A percentile compares a stretch with the other conserved stretches of the same genome.
Conservation (phyloP, 2,888 invertebrate genomes). For the Acanthopleura granulata region DNA sequence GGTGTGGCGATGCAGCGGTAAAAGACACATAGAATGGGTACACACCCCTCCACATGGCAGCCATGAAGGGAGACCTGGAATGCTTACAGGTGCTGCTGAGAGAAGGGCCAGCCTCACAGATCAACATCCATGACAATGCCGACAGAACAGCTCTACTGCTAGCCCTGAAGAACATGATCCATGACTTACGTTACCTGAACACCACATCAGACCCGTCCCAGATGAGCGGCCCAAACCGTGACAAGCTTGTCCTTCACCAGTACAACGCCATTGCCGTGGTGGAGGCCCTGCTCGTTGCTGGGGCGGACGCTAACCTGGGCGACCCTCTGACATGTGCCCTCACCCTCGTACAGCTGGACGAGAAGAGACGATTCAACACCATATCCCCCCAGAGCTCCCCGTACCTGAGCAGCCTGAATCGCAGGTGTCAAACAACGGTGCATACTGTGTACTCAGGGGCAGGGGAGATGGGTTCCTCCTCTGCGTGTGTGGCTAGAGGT, state of each 20-base stretch:
- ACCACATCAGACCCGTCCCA: constrained; percentile 8
- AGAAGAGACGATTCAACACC: not conserved
- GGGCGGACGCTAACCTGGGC: constrained; percentile 32
- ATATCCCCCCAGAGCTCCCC: not conserved
- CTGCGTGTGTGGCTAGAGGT: not conserved
- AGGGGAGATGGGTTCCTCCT: too few species aligned
- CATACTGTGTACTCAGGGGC: not conserved
- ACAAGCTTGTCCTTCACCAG: constrained; percentile 33
- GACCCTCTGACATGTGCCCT: constrained; percentile 18
- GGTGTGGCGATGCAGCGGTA: constrained; percentile 28
- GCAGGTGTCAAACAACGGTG: not conserved
- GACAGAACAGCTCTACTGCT: constrained; percentile 36
- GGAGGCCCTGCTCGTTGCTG: constrained; percentile 38
- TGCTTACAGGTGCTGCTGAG: constrained; percentile 38
- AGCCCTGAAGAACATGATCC: constrained; percentile 35
- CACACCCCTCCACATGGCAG: constrained; percentile 46
- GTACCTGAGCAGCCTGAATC: not conserved
- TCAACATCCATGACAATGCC: constrained; percentile 33
- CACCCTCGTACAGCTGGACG: constrained; percentile 23
- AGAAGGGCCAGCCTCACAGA: constrained; percentile 28
- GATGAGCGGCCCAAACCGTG: constrained; percentile 23
- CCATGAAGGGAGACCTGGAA: constrained; percentile 42
- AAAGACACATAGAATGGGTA: constrained; percentile 34
- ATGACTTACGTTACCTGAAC: constrained; percentile 33
- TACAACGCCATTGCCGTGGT: constrained; percentile 39